These are phyloP conservation scores for Pseudorhombus dupliciocellatus DNA, from an alignment of 2,113 vertebrate species.

Conservation along the genomic window DNA sequence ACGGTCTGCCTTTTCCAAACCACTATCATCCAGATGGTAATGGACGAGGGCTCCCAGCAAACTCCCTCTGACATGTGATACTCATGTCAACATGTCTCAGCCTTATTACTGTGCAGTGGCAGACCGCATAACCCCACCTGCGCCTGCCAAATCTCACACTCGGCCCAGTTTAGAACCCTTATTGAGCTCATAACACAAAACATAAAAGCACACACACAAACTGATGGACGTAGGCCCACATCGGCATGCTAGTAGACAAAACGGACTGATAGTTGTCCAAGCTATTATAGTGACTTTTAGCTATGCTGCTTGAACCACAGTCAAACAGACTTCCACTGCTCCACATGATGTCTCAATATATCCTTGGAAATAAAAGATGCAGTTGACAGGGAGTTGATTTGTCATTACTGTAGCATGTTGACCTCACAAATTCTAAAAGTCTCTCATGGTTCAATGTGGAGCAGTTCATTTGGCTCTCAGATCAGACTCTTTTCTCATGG, in stretches of 20 bases:
- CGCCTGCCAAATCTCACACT: slow-evolving; percentile 69
- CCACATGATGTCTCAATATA: slow-evolving; percentile 16
- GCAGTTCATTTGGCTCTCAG: background rate
- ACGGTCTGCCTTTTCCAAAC: slow-evolving; percentile 30
- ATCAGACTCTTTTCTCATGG: slow-evolving; percentile 14
- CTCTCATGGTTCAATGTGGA: slow-evolving; percentile 19
- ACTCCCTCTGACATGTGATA: slow-evolving; percentile 62
- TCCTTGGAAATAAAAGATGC: slow-evolving; percentile 26
- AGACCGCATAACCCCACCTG: slow-evolving; percentile 47
- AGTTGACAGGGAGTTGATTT: slow-evolving; percentile 7
- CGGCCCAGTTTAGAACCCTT: slow-evolving; percentile 34
- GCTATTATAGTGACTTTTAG: slow-evolving; percentile 43
- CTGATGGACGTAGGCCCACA: slow-evolving; percentile 12
- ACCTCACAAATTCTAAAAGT: slow-evolving; percentile 11
- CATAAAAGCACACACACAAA: slow-evolving; percentile 9
- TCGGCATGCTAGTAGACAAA: slow-evolving; percentile 14
- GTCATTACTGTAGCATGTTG: background rate
- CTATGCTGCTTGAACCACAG: slow-evolving; percentile 47
- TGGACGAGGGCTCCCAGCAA: slow-evolving; percentile 35
- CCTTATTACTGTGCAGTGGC: slow-evolving; percentile 59
- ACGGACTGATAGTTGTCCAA: slow-evolving; percentile 31
- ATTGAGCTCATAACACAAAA: slow-evolving; percentile 29
- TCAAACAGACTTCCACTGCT: slow-evolving; percentile 31
- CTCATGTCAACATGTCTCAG: slow-evolving; percentile 64
- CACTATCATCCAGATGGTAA: slow-evolving; percentile 57